These are phyloP conservation scores for Chiroxiphia lanceolata DNA, from an alignment of 2,797 vertebrate species.

Conservation along the genomic window DNA sequence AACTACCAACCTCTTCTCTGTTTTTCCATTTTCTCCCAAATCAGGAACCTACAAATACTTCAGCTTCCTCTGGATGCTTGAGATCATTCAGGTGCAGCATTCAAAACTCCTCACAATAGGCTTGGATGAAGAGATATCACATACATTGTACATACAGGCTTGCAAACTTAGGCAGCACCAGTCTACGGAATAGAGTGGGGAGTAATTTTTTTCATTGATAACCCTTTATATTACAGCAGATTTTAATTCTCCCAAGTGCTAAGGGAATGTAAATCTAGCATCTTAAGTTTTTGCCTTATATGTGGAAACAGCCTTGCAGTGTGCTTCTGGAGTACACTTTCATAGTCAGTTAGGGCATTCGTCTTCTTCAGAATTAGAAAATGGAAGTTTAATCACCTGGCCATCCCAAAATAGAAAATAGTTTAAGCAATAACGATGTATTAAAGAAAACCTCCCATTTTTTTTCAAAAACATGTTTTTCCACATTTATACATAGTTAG, in stretches of 20 bases:
- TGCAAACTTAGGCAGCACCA: not conserved
- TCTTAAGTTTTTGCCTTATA: not conserved
- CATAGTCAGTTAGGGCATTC: not conserved
- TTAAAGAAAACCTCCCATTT: not conserved
- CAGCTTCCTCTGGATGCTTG: not conserved
- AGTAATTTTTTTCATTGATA: not conserved
- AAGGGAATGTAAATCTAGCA: not conserved
- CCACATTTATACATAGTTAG: not conserved
- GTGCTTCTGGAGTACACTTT: not conserved
- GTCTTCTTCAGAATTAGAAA: not conserved
- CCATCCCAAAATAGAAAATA: not conserved
- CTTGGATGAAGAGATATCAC: not conserved
- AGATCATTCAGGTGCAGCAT: not conserved
- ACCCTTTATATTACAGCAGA: not conserved
- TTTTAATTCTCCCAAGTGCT: not conserved
- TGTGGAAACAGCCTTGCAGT: not conserved
- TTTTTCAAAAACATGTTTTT: not conserved
- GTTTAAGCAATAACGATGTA: not conserved
- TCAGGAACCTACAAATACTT: not conserved
- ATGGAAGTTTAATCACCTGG: not conserved
- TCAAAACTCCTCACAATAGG: not conserved
- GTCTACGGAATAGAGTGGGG: not conserved
- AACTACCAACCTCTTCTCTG: not conserved
- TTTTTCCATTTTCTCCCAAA: not conserved
- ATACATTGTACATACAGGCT: not conserved